Percentiles rank a stretch among this genome's conserved stretches.
Conservation (phyloP, 2,113 vertebrate species). For the Anhinga rufa region DNA sequence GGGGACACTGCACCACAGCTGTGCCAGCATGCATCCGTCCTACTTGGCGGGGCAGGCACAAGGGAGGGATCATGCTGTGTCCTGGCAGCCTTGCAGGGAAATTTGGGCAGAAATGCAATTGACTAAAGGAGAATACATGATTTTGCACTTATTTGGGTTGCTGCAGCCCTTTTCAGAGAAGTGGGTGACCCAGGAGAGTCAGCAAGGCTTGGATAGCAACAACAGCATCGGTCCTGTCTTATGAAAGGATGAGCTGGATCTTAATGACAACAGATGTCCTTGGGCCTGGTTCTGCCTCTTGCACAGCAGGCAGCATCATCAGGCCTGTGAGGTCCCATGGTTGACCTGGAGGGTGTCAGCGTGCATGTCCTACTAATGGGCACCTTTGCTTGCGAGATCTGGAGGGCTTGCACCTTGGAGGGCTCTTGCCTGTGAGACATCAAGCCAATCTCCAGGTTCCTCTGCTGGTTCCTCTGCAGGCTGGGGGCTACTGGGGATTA, state of each 20-base stretch:
- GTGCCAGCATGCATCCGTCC: background rate
- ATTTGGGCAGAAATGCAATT: background rate
- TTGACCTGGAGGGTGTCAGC: background rate
- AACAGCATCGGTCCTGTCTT: background rate
- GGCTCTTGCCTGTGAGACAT: background rate
- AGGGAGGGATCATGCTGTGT: background rate
- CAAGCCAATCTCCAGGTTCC: background rate
- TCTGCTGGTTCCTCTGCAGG: background rate
- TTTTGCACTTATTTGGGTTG: background rate
- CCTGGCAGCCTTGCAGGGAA: background rate
- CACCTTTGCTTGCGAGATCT: background rate
- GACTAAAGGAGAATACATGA: background rate
- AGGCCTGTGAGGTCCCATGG: background rate
- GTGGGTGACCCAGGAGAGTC: background rate
- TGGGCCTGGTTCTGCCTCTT: background rate
- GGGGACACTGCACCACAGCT: background rate
- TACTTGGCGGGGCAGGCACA: background rate
- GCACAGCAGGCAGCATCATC: background rate
- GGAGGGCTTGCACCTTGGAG: fast-evolving
- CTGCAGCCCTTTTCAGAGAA: background rate
- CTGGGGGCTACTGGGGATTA: background rate
- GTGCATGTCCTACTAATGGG: background rate
- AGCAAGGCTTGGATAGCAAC: background rate
- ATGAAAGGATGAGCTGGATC: background rate
- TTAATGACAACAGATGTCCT: background rate